phyloP scores from a whole-genome alignment of 23 tunicate species.

The Clavelina lepadiformis region DNA sequence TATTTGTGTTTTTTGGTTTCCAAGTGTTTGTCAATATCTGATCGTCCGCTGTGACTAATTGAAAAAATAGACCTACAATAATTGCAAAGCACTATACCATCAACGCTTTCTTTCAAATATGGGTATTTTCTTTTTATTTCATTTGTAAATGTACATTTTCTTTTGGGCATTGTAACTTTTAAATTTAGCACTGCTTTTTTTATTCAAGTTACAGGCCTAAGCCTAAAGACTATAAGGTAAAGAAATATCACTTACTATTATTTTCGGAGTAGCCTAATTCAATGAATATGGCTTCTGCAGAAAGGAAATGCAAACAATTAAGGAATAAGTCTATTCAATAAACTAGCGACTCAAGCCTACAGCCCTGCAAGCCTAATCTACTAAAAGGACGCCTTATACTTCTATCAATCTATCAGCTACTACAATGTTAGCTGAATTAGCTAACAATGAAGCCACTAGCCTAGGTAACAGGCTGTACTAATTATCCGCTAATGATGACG shows the following conservation, averaged over 20 bases:
- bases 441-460: too few relatives aligned
- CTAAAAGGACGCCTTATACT: too few relatives aligned
- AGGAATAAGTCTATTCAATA: slow-evolving; percentile 23
- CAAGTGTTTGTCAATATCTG: slow-evolving; percentile 31
- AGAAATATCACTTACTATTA: neutral
- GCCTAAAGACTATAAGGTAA: neutral
- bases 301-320: slow-evolving; percentile 26
- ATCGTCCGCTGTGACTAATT: slow-evolving; percentile 14
- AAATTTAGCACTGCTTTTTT: slow-evolving; percentile 16
- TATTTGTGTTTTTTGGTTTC: slow-evolving; percentile 24
- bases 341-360: neutral
- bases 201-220: neutral
- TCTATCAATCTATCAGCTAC: too few relatives aligned
- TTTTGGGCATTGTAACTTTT: neutral
- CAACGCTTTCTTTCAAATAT: too few relatives aligned
- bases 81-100: slow-evolving; percentile 20
- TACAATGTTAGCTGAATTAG: slow-evolving; percentile 17
- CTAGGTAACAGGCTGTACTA: too few relatives aligned
- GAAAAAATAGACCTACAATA: slow-evolving; percentile 28
- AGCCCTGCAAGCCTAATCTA: too few relatives aligned
- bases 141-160: slow-evolving; percentile 2
- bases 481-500: too few relatives aligned
- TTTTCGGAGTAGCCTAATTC: slow-evolving; percentile 6
- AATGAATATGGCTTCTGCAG: neutral
- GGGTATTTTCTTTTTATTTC: slow-evolving; percentile 11